Evolutionary conservation across 2,888 invertebrate genomes (phyloP).

Genomic region (Tolmerus cingulatus): DNA sequence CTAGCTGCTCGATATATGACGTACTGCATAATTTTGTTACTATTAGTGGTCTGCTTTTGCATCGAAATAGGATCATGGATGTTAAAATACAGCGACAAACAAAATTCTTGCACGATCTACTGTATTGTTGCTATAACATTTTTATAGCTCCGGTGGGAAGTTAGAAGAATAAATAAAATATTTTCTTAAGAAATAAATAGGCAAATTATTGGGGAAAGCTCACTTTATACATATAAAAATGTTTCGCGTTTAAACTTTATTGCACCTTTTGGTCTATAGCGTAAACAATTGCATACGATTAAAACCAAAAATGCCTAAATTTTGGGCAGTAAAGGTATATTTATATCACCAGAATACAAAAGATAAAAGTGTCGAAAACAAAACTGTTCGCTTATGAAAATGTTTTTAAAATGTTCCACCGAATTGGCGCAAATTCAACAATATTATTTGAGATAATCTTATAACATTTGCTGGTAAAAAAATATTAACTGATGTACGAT

Average conservation of each 20-base stretch:
- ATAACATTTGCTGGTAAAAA: not conserved
- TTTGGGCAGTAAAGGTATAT: not conserved
- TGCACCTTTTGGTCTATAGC: not conserved
- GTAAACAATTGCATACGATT: not conserved
- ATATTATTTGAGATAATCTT: not conserved
- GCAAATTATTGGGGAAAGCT: not conserved
- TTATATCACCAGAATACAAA: not conserved
- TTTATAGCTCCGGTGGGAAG: conserved; percentile 9
- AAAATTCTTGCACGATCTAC: not conserved
- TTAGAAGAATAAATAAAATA: not conserved
- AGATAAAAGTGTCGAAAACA: not conserved
- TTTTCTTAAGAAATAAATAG: not conserved
- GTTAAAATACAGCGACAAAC: not conserved
- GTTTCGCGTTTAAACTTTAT: not conserved
- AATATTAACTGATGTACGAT: not conserved
- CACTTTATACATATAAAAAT: not conserved
- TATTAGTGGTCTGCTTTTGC: not conserved
- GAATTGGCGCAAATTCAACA: not conserved
- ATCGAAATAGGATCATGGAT: not conserved
- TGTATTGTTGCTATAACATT: not conserved
- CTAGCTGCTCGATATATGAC: not conserved
- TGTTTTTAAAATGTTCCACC: not conserved
- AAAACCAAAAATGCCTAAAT: not conserved
- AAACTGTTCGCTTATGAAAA: not conserved
- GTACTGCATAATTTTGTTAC: not conserved